These are phyloP conservation scores for Antigone vipio DNA, from an alignment of 2,113 vertebrate genomes.

Conservation along the genomic window DNA sequence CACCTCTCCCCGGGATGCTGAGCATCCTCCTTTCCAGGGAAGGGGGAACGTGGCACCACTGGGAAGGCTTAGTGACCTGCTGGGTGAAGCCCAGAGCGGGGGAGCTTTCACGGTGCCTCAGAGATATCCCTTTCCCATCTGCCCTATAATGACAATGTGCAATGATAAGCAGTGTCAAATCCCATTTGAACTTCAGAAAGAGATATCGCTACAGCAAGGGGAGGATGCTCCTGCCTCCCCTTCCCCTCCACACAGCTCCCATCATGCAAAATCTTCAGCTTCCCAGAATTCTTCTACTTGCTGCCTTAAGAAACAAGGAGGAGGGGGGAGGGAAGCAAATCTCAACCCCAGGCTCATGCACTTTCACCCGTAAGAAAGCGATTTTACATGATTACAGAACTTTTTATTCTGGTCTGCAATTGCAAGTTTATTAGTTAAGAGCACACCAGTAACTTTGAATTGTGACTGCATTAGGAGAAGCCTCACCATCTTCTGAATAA, in stretches of 20 bases:
- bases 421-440: constrained; percentile 12
- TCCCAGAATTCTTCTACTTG: not conserved
- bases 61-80: not conserved
- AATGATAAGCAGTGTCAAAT: not conserved
- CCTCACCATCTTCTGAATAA: not conserved
- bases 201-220: fast-evolving
- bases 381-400: not conserved
- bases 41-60: not conserved
- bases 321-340: not conserved
- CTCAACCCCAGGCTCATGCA: not conserved
- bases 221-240: not conserved
- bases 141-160: not conserved
- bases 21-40: not conserved
- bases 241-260: not conserved
- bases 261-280: not conserved
- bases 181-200: not conserved
- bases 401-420: constrained; percentile 1
- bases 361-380: constrained; percentile 1
- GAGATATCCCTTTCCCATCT: not conserved
- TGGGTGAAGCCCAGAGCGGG: not conserved
- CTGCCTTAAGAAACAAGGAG: not conserved
- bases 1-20: not conserved
- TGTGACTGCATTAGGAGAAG: constrained; percentile 19
- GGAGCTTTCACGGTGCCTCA: fast-evolving
- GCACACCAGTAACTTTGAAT: not conserved